Evolutionary conservation across 2,888 invertebrate genomes (phyloP).

Genomic region (Alloplasta piceator): DNA sequence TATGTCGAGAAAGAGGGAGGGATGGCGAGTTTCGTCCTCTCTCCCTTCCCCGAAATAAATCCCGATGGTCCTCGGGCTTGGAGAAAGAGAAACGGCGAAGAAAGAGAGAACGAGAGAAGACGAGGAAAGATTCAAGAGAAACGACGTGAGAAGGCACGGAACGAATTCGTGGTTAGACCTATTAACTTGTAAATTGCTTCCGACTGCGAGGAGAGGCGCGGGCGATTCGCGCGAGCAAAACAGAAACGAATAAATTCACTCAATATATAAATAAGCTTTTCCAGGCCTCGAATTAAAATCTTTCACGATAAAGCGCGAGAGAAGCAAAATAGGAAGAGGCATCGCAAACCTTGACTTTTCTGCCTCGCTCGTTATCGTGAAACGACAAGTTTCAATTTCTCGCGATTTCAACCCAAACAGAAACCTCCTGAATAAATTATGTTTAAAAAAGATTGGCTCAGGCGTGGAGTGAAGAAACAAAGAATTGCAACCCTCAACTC

Average conservation of each 20-base stretch:
- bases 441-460: not conserved
- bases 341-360: too few species aligned
- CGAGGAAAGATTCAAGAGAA: conserved; percentile 50
- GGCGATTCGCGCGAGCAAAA: conserved; percentile 65
- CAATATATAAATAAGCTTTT: conserved; percentile 57
- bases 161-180: conserved; percentile 77
- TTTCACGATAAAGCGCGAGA: too few species aligned
- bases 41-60: conserved; percentile 71
- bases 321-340: too few species aligned
- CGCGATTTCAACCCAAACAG: not conserved
- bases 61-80: conserved; percentile 56
- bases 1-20: conserved; percentile 14
- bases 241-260: conserved; percentile 75
- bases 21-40: conserved; percentile 7
- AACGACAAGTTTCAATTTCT: not conserved
- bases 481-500: not conserved
- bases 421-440: not conserved
- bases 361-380: too few species aligned
- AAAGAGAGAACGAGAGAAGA: conserved; percentile 49
- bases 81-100: conserved; percentile 37
- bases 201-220: conserved; percentile 73
- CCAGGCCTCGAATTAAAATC: not conserved
- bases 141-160: conserved; percentile 69
- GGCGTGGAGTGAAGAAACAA: conserved; percentile 12
- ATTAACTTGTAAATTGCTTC: conserved; percentile 84